Evolutionary conservation across 2,888 invertebrate genomes (phyloP).

Genomic region (Dermolepida albohirtum): DNA sequence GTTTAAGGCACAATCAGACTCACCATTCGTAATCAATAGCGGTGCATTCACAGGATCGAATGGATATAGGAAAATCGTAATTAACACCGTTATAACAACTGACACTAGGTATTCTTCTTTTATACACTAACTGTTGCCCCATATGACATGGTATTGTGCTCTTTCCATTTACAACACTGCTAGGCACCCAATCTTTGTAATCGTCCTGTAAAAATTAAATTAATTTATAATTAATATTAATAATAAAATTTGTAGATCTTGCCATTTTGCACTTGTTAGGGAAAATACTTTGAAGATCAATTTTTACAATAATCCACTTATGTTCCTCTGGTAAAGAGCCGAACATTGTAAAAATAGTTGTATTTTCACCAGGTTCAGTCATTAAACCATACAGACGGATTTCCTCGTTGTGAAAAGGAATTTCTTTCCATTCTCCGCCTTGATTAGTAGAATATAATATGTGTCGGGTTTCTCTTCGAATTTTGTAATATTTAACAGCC

Average conservation of each 20-base stretch:
- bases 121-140: constrained; percentile 81
- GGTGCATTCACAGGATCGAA: constrained; percentile 82
- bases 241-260: constrained; percentile 16
- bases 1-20: constrained; percentile 44
- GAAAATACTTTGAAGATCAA: constrained; percentile 70
- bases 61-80: constrained; percentile 77
- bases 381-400: constrained; percentile 89
- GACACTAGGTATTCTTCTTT: constrained; percentile 77
- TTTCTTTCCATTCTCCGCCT: constrained; percentile 83
- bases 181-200: constrained; percentile 90
- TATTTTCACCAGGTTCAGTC: constrained; percentile 95
- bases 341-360: constrained; percentile 91
- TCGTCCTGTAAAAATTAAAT: constrained; percentile 71
- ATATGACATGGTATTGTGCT: constrained; percentile 78
- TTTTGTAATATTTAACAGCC: constrained; percentile 85
- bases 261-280: constrained; percentile 58
- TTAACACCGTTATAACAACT: constrained; percentile 86
- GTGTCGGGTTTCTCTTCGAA: constrained; percentile 79
- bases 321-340: constrained; percentile 83
- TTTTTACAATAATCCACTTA: constrained; percentile 89
- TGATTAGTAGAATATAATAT: constrained; percentile 89
- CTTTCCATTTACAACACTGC: constrained; percentile 66
- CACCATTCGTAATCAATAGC: constrained; percentile 86
- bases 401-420: constrained; percentile 76
- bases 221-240: background rate